Conservation (phyloP, 2,888 invertebrate species). For the Mamestra brassicae region DNA sequence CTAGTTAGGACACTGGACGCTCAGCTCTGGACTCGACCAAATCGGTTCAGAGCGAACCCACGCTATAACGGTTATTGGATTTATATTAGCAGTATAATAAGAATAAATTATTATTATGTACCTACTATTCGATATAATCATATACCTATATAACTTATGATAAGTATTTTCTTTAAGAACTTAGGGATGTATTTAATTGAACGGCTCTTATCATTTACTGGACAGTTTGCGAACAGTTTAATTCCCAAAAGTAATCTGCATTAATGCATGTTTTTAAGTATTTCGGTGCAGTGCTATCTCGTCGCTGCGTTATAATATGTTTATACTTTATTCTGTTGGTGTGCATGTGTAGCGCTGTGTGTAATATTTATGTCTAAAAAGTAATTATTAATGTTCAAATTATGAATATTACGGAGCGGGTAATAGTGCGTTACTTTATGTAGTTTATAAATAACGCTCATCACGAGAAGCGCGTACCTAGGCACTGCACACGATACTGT, state of each 20-base stretch:
- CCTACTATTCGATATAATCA: not conserved
- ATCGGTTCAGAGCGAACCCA: not conserved
- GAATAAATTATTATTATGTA: too few species aligned
- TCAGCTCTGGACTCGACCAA: not conserved
- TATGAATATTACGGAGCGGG: conserved; percentile 16
- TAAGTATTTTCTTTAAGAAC: not conserved
- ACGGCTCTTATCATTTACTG: too few species aligned
- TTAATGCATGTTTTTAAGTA: too few species aligned
- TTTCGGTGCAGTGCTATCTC: not conserved
- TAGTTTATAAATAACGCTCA: conserved; percentile 26
- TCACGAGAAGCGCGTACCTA: not conserved
- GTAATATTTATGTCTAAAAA: conserved; percentile 6
- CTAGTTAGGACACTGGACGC: not conserved
- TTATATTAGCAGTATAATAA: not conserved
- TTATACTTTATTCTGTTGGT: not conserved
- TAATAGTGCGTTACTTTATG: conserved; percentile 40
- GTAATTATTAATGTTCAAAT: conserved; percentile 23
- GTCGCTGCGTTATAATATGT: too few species aligned
- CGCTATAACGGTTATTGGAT: conserved; percentile 1
- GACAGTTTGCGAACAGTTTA: not conserved
- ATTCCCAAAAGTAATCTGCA: not conserved
- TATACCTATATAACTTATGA: too few species aligned
- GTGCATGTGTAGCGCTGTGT: not conserved
- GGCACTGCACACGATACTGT: not conserved
- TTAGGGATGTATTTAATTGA: not conserved